Evolutionary conservation across 2,113 vertebrate species (phyloP), one percentile per base, ranked within the genome.

Genomic region (Nycticryphes semicollaris): DNA sequence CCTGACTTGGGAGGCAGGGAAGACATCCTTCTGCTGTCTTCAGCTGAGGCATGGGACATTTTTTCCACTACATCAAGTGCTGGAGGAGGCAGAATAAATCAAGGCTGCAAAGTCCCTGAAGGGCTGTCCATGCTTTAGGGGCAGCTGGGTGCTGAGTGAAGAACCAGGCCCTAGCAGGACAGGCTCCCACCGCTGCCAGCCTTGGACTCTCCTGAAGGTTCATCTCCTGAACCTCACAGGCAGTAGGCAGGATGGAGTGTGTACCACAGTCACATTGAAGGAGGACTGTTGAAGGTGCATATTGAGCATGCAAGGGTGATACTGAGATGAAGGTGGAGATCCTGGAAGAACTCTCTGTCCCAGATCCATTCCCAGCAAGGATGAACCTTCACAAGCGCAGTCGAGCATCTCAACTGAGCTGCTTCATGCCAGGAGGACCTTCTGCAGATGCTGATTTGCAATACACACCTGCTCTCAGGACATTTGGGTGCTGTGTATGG

Each of bases 71-170:
- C 53, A 37, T 31, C 4, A 1, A 39, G n/a, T n/a, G 41, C 56
- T 56, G 63, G 39, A n/a, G 14, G 25, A 76, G 24, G 37, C 50
- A 69, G 72, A 41, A 23, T 27, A 47, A 45, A 69, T 35, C 31
- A 25, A 33, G 21, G 10, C 74, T 88, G 41, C 30, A 57, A 54
- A 80, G 67, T 1, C 1, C 12, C 5, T 21, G 3, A 9, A 23
- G 31, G 73, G 24, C 18, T 50, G 51, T 33, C 74, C 0, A 0
- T 51, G 39, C 1, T 0, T 19, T 41, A 28, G 53, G 21, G 28
- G 37, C 56, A 87, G 43, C 23, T 48, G 73, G 37, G 22, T 33
- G 39, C 76, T 91, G 67, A 84, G 63, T 4, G 3, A 43, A 27
- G 54, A 81, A 78, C 43, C 59, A 30, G 30, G 37, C n/a, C 70